Evolutionary conservation across 1,140 invertebrate genomes (phyloP).

Genomic region (Drosophila parabipectinata): DNA sequence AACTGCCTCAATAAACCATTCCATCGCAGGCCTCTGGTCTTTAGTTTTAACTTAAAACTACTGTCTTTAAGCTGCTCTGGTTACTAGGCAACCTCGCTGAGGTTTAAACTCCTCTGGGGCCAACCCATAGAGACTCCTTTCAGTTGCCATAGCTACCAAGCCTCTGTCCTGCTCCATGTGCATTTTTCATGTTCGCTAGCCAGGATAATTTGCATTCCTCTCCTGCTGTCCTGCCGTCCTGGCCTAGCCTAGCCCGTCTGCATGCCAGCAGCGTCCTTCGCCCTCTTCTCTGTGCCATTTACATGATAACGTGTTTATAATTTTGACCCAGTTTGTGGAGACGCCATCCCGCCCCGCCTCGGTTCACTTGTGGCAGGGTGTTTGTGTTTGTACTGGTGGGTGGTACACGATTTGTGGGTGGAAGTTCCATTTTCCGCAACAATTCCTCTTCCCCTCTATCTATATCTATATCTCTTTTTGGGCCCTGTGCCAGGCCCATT

Average conservation of each 20-base stretch:
- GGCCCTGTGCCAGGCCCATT: constrained; percentile 39
- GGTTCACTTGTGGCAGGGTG: constrained; percentile 21
- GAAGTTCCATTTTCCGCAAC: constrained; percentile 43
- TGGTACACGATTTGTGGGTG: constrained; percentile 45
- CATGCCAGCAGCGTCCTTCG: constrained; percentile 16
- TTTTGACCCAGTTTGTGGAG: constrained; percentile 75
- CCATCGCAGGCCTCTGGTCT: constrained; percentile 5
- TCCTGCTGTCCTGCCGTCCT: constrained; percentile 7
- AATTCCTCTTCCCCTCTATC: neutral
- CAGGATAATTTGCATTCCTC: constrained; percentile 72
- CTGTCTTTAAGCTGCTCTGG: neutral
- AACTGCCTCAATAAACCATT: constrained; percentile 72
- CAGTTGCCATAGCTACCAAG: constrained; percentile 6
- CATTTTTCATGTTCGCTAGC: constrained; percentile 54
- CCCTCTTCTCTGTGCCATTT: constrained; percentile 61
- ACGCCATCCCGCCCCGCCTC: constrained; percentile 18
- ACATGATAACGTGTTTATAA: constrained; percentile 81
- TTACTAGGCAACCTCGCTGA: neutral
- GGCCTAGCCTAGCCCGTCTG: constrained; percentile 38
- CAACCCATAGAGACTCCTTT: neutral
- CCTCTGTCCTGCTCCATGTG: constrained; percentile 19
- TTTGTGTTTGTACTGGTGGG: constrained; percentile 19
- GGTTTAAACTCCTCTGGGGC: neutral
- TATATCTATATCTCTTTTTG: constrained; percentile 53
- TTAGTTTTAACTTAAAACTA: no score